These are phyloP conservation scores for Dromius quadrimaculatus DNA, from an alignment of 2,888 invertebrate species.

Conservation along the genomic window DNA sequence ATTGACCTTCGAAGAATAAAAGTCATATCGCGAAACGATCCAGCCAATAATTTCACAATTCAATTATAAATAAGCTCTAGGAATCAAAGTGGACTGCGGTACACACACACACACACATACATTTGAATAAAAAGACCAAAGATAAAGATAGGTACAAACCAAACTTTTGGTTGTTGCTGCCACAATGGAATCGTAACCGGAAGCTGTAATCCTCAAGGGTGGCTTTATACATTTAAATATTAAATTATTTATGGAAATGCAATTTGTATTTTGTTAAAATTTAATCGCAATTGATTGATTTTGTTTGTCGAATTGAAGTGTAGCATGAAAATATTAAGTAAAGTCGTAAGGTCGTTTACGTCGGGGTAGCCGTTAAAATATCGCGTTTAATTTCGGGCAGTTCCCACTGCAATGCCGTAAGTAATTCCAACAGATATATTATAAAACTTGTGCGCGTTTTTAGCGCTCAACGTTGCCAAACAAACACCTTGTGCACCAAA, in stretches of 20 bases:
- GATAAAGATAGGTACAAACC: not conserved
- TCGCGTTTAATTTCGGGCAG: constrained; percentile 41
- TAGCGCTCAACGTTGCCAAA: constrained; percentile 32
- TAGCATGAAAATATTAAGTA: constrained; percentile 16
- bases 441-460: constrained; percentile 42
- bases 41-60: constrained; percentile 49
- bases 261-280: too few species aligned
- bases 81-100: constrained; percentile 18
- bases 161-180: not conserved
- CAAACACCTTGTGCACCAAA: constrained; percentile 42
- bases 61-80: constrained; percentile 50
- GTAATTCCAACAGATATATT: constrained; percentile 52
- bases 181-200: not conserved
- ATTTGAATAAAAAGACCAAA: not conserved
- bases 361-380: constrained; percentile 32
- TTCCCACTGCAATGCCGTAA: constrained; percentile 29
- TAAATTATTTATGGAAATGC: constrained; percentile 11
- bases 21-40: constrained; percentile 38
- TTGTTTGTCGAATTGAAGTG: too few species aligned
- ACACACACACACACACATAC: constrained; percentile 13
- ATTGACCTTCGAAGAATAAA: constrained; percentile 38
- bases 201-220: not conserved
- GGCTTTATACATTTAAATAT: not conserved
- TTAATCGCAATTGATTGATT: too few species aligned
- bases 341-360: constrained; percentile 1